A percentile compares a stretch with the other conserved stretches of the same genome.
phyloP scores from a whole-genome alignment of 92 coral and sea anemone genomes.

The Siderastrea radians region DNA sequence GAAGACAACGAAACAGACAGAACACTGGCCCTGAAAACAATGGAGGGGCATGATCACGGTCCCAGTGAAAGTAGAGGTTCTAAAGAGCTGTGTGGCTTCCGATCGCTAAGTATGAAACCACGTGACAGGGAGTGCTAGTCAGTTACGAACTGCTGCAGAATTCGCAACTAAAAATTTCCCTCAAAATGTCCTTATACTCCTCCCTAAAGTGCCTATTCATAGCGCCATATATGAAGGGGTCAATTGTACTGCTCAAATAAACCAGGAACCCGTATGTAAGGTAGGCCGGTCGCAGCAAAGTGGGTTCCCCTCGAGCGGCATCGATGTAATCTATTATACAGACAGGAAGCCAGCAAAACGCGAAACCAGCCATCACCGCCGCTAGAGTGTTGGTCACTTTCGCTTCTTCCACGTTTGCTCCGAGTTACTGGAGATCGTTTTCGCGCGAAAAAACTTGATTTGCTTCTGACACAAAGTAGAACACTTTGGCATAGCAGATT shows the following conservation, averaged over 20 bases:
- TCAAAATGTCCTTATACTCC: slow-evolving; percentile 61
- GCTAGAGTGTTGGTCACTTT: slow-evolving; percentile 81
- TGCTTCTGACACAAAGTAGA: slow-evolving; percentile 33
- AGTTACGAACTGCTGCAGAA: not conserved
- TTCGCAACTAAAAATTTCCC: slow-evolving; percentile 8
- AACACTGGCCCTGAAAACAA: not conserved
- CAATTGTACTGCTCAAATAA: slow-evolving; percentile 66
- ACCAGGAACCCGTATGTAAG: slow-evolving; percentile 68
- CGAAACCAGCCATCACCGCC: slow-evolving; percentile 73
- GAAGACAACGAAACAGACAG: not conserved
- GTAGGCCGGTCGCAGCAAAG: slow-evolving; percentile 66
- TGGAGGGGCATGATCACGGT: not conserved
- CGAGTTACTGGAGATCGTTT: slow-evolving; percentile 35
- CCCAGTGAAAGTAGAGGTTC: too few species aligned
- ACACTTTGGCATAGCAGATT: slow-evolving; percentile 52
- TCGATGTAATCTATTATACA: slow-evolving; percentile 67
- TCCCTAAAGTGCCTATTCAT: slow-evolving; percentile 73
- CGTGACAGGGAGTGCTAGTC: not conserved
- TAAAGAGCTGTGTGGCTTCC: too few species aligned
- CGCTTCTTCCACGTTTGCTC: slow-evolving; percentile 73
- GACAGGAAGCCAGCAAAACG: slow-evolving; percentile 80
- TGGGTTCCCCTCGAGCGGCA: slow-evolving; percentile 54
- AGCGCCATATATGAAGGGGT: slow-evolving; percentile 83
- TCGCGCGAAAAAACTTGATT: slow-evolving; percentile 33
- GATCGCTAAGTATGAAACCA: not conserved